These are phyloP conservation scores for Cylloceria caligata DNA, from an alignment of 2,888 invertebrate species.

Conservation along the genomic window DNA sequence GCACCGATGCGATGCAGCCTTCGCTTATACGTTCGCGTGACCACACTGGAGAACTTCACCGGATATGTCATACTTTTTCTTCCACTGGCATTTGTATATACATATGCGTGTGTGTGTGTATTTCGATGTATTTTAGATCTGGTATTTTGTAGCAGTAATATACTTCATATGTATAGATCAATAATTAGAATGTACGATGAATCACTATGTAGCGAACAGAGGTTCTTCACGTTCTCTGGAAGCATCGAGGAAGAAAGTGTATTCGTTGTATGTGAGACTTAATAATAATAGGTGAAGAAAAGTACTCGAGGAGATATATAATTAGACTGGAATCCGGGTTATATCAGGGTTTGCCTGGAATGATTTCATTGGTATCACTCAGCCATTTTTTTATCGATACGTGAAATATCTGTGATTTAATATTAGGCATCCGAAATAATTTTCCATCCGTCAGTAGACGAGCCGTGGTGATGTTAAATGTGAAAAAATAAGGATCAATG, in stretches of 20 bases:
- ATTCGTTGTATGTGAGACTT: background rate
- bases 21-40: slow-evolving; percentile 48
- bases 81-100: slow-evolving; percentile 25
- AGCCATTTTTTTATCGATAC: too few species aligned
- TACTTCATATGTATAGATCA: slow-evolving; percentile 8
- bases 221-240: slow-evolving; percentile 44
- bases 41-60: slow-evolving; percentile 39
- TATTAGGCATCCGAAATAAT: too few species aligned
- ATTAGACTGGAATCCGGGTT: too few species aligned
- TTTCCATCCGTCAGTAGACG: too few species aligned
- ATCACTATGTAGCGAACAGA: slow-evolving; percentile 24
- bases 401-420: too few species aligned
- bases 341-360: too few species aligned
- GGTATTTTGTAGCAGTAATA: background rate
- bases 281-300: slow-evolving; percentile 20
- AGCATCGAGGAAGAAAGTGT: slow-evolving; percentile 61
- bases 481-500: too few species aligned
- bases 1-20: slow-evolving; percentile 38
- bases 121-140: slow-evolving; percentile 24
- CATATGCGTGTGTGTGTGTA: too few species aligned
- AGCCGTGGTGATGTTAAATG: too few species aligned
- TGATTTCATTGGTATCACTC: too few species aligned
- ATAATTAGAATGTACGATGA: slow-evolving; percentile 49
- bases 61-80: slow-evolving; percentile 61
- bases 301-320: too few species aligned